Conservation (phyloP, 2,113 vertebrate genomes). For the Amia ocellicauda region DNA sequence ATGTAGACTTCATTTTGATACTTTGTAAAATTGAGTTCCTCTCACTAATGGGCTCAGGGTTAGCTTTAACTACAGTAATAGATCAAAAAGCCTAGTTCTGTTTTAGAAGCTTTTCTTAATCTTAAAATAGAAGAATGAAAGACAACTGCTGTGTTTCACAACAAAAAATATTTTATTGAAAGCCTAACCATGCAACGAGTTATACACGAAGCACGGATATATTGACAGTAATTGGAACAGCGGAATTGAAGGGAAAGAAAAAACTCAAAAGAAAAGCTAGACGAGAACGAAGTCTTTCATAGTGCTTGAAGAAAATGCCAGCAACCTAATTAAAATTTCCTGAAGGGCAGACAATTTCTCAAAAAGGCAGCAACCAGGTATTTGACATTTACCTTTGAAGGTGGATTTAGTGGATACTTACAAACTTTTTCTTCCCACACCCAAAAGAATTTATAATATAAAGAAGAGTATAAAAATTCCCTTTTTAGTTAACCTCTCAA, state of each 20-base stretch:
- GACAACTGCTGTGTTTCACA: constrained; percentile 12
- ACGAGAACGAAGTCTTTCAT: constrained; percentile 22
- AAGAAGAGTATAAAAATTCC: no score
- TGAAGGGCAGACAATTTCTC: constrained; percentile 34
- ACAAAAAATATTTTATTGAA: constrained; percentile 12
- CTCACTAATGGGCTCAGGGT: no score
- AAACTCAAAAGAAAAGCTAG: constrained; percentile 27
- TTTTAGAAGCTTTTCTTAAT: neutral
- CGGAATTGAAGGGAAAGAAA: constrained; percentile 27
- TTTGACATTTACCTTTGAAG: constrained; percentile 38
- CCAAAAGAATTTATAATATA: no score
- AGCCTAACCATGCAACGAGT: neutral
- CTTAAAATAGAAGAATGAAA: neutral
- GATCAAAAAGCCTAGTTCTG: no score
- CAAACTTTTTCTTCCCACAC: constrained; percentile 4
- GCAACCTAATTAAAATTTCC: constrained; percentile 41
- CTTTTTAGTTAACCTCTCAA: no score
- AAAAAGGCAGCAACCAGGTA: constrained; percentile 25
- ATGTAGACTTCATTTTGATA: no score
- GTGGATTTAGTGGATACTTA: constrained; percentile 23
- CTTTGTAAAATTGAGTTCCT: no score
- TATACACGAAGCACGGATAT: constrained; percentile 11
- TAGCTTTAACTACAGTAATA: no score
- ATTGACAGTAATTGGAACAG: constrained; percentile 34
- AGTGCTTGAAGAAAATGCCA: constrained; percentile 42